Base-by-base conservation (phyloP, 2,888 invertebrate genomes). In the Eubasilissa splendida region DNA sequence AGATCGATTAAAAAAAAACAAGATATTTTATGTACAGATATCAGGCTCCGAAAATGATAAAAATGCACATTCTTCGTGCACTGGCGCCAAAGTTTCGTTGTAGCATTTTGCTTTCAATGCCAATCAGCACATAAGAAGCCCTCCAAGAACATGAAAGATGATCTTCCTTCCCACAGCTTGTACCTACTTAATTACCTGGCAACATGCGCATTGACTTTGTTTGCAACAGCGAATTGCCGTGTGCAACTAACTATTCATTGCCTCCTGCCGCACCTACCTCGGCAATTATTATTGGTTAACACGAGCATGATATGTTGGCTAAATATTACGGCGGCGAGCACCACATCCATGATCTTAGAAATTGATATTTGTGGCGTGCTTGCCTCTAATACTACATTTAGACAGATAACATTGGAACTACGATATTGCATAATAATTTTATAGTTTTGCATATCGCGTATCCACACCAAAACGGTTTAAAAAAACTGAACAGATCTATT, bases 121-220 rank as follows among this genome's bases (percentile, higher is more conserved):
- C 42, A 75, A 60, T 60, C 50, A 60, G 52, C 75, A 50, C 59
- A 50, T 11, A 52, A 58, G n/a, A 73, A 73, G 33, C 59, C 22
- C 52, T 52, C 22, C 59, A 50, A 12, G 31, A 52, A 53, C 59
- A 52, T 60, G 68, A 60, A 76, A 52, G 14, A 31, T 11, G 42
- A 53, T 53, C 50, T 68, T 52, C 58, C 60, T 68, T 68, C 68
- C 53, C 68, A 68, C 59, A 42, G 42, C 42, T 11, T 70, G 60
- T 50, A 53, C 59, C 1, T 42, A 42, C 42, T 14, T 77, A 77
- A 77, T 77, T 77, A 68, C 59, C 10, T n/a, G 14, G 59, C 9
- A 78, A 60, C 77, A 78, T 78, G 77, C 77, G 59, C 77, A 53
- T 53, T 71, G 42, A 68, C 59, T 52, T n/a, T 42, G 42, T 42